phyloP scores from a whole-genome alignment of 2,113 vertebrate genomes.

The Anas platyrhynchos region DNA sequence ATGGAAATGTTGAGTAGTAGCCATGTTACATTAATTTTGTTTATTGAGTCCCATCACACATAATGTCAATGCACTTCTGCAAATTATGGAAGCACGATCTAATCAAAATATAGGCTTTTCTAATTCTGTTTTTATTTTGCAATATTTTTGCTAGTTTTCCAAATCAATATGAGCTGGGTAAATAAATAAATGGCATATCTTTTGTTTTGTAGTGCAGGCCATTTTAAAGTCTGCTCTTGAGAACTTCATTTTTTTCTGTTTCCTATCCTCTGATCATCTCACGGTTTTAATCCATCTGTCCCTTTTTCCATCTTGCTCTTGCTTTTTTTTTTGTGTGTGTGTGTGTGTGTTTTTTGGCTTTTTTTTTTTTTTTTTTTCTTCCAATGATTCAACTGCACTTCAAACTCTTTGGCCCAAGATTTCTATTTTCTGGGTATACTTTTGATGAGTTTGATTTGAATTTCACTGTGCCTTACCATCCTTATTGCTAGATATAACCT shows the following conservation, averaged over 20 bases:
- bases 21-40: conserved; percentile 50
- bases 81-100: conserved; percentile 30
- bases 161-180: conserved; percentile 4
- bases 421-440: background rate
- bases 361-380: background rate
- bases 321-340: background rate
- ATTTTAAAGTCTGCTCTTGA: background rate
- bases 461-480: background rate
- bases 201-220: background rate
- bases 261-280: background rate
- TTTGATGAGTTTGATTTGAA: background rate
- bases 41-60: conserved; percentile 51
- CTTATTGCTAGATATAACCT: background rate
- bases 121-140: conserved; percentile 21
- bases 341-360: background rate
- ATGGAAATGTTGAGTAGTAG: conserved; percentile 34
- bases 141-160: conserved; percentile 12
- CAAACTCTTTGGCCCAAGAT: background rate
- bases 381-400: background rate
- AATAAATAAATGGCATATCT: conserved; percentile 26
- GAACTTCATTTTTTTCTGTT: background rate
- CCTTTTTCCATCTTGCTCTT: background rate
- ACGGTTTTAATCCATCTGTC: background rate
- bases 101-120: conserved; percentile 34
- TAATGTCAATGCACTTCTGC: conserved; percentile 42